Evolutionary conservation across 2,797 vertebrate genomes (phyloP).

Genomic region (Microctenopoma lineatum): DNA sequence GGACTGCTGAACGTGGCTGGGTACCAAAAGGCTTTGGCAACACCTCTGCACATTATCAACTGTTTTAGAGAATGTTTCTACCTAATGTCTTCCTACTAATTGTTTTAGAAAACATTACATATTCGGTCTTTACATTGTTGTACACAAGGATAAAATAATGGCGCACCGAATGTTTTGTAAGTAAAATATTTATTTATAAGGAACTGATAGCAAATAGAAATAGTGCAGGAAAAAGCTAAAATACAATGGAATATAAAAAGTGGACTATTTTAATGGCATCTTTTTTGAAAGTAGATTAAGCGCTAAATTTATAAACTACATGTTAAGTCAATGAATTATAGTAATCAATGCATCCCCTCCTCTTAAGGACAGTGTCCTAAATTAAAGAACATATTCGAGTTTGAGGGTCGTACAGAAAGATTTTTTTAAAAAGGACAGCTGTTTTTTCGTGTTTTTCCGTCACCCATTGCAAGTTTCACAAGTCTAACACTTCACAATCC

Average conservation of each 20-base stretch:
- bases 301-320: neutral
- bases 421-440: neutral
- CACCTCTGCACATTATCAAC: too few species aligned
- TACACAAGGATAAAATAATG: neutral
- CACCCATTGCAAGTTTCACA: slow-evolving; percentile 9
- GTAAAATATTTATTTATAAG: neutral
- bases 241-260: neutral
- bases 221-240: neutral
- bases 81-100: too few species aligned
- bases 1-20: too few species aligned
- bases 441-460: neutral
- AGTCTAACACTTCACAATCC: neutral
- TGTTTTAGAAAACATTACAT: too few species aligned
- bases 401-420: too few species aligned
- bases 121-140: too few species aligned
- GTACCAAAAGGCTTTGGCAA: too few species aligned
- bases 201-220: neutral
- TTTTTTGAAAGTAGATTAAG: neutral
- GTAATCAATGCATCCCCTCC: neutral
- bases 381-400: too few species aligned
- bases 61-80: too few species aligned
- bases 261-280: fast-evolving
- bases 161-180: neutral
- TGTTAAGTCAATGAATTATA: neutral
- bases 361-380: neutral